phyloP scores from a whole-genome alignment of 2,113 vertebrate species.

The Aythya baeri region DNA sequence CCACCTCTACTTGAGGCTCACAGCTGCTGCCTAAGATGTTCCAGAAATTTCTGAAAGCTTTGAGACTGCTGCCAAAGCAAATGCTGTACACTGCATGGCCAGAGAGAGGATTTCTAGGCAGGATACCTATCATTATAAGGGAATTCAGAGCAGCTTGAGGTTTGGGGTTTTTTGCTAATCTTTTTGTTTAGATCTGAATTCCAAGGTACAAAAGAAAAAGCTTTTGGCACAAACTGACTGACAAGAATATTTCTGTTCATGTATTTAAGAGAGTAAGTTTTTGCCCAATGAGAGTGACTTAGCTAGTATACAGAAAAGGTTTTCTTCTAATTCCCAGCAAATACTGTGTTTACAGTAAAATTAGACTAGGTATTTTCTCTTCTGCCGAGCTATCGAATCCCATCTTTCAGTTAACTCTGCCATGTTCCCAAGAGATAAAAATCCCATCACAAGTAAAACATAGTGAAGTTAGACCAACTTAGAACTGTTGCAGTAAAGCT shows the following conservation, averaged over 20 bases:
- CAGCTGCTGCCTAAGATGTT: not conserved
- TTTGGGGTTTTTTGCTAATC: not conserved
- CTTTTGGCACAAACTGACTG: not conserved
- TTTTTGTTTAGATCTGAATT: not conserved
- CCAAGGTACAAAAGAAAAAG: not conserved
- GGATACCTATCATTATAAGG: not conserved
- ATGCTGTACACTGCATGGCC: not conserved
- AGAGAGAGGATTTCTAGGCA: not conserved
- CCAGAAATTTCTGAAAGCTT: conserved; percentile 8
- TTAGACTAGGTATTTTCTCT: not conserved
- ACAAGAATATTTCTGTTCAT: not conserved
- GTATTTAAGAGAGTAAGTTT: not conserved
- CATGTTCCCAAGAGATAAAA: not conserved
- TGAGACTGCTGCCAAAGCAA: conserved; percentile 4
- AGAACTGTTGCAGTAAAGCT: not conserved
- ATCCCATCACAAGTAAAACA: not conserved
- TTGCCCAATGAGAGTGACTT: not conserved
- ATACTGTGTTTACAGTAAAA: not conserved
- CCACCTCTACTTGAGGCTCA: not conserved
- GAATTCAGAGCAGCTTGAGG: not conserved
- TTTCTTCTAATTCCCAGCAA: not conserved
- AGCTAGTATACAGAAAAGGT: too few species aligned
- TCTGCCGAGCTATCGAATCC: not conserved
- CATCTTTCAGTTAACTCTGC: not conserved
- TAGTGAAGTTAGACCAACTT: not conserved